These are phyloP conservation scores for Setophaga kirtlandii DNA, from an alignment of 2,113 vertebrate species.

Conservation along the genomic window DNA sequence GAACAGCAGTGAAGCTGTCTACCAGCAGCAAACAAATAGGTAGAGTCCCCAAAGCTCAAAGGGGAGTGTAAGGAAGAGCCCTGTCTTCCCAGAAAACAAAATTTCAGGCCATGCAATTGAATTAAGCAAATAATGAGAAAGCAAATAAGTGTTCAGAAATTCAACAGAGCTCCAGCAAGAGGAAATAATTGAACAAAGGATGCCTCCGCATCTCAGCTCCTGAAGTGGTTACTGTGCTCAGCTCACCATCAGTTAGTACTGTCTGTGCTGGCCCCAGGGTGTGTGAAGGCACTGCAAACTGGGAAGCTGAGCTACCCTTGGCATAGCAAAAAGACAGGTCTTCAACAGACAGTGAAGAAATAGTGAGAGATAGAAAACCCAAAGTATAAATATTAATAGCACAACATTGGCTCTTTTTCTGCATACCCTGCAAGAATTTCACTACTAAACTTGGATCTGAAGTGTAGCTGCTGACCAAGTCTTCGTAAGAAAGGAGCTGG, in stretches of 20 bases:
- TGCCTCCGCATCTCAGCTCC: neutral
- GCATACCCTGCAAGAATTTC: neutral
- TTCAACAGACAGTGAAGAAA: neutral
- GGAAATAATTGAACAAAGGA: neutral
- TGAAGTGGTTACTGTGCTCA: neutral
- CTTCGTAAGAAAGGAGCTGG: neutral
- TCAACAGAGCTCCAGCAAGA: neutral
- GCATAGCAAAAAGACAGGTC: neutral
- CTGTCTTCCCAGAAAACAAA: neutral
- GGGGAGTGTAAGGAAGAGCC: neutral
- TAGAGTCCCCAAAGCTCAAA: neutral
- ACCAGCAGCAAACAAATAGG: neutral
- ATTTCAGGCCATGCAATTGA: neutral
- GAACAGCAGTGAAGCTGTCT: neutral
- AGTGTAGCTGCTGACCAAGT: conserved; percentile 1
- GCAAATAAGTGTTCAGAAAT: neutral
- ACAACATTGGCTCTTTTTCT: neutral
- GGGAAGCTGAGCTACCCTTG: neutral
- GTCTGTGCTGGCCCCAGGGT: neutral
- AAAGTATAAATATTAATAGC: conserved; percentile 26
- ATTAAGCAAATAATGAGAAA: conserved; percentile 9
- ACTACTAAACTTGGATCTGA: neutral
- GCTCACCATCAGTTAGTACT: neutral
- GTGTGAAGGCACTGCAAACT: neutral
- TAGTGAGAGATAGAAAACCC: neutral